Conservation (phyloP, 2,113 vertebrate species). For the Penelope pileata region DNA sequence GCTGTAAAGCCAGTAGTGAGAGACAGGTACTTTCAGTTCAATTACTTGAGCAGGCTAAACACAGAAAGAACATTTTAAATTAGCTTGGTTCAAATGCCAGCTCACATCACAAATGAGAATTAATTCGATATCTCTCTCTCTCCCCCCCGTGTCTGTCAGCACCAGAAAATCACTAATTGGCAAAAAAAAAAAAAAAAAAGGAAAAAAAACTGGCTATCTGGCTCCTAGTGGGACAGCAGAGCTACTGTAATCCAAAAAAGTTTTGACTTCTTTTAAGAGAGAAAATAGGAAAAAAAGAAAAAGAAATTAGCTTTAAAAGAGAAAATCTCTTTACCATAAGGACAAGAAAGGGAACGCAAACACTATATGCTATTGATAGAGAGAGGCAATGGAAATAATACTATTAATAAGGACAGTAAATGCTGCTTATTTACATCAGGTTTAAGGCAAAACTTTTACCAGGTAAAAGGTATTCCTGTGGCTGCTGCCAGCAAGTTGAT, state of each 20-base stretch:
- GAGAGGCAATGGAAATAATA: background rate
- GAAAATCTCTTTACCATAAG: background rate
- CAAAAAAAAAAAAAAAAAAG: background rate
- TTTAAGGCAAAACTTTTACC: background rate
- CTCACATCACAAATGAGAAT: conserved; percentile 47
- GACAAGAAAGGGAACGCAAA: background rate
- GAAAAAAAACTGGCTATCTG: background rate
- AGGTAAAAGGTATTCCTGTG: background rate
- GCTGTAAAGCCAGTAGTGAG: background rate
- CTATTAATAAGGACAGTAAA: background rate
- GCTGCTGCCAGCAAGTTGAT: background rate
- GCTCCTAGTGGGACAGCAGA: background rate
- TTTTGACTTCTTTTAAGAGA: background rate
- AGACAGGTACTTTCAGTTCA: background rate
- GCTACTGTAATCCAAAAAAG: background rate
- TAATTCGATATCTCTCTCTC: conserved; percentile 17
- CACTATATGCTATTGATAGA: background rate
- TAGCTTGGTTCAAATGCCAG: conserved; percentile 6
- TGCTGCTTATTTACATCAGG: background rate
- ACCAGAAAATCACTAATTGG: conserved; percentile 5
- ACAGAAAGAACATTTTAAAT: conserved; percentile 23
- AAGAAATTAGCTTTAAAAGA: background rate
- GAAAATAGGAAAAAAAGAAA: background rate
- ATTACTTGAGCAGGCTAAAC: conserved; percentile 18
- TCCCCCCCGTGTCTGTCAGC: background rate